A percentile compares a stretch with the other conserved stretches of the same genome.
These are phyloP conservation scores for Apeltes quadracus DNA, from an alignment of 2,113 vertebrate genomes.

Conservation along the genomic window DNA sequence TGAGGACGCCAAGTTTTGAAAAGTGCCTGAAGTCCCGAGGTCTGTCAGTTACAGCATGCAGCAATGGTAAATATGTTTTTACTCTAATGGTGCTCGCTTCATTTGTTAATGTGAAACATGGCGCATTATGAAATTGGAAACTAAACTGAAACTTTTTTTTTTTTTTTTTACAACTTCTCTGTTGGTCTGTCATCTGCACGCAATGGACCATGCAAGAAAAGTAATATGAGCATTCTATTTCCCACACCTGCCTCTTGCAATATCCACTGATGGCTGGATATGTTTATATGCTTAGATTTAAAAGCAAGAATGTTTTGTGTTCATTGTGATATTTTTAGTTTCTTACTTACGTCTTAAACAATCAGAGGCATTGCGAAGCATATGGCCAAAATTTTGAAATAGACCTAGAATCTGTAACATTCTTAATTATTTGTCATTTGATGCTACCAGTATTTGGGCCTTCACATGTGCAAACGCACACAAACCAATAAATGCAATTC, in stretches of 20 bases:
- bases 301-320: background rate
- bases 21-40: constrained; percentile 72
- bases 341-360: background rate
- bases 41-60: constrained; percentile 82
- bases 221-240: constrained; percentile 4
- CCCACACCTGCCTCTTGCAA: background rate
- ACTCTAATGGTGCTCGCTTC: constrained; percentile 14
- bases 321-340: background rate
- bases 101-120: background rate
- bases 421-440: background rate
- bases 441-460: constrained; percentile 19
- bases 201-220: background rate
- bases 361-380: background rate
- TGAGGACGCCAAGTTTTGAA: constrained; percentile 71
- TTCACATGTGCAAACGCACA: constrained; percentile 1
- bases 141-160: background rate
- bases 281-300: background rate
- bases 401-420: background rate
- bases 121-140: background rate
- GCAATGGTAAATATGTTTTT: constrained; percentile 82
- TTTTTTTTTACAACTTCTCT: constrained; percentile 9
- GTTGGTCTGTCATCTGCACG: constrained; percentile 6
- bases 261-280: background rate
- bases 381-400: background rate
- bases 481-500: constrained; percentile 1